Base-by-base conservation (phyloP, 2,113 vertebrate species). In the Mixornis gularis region DNA sequence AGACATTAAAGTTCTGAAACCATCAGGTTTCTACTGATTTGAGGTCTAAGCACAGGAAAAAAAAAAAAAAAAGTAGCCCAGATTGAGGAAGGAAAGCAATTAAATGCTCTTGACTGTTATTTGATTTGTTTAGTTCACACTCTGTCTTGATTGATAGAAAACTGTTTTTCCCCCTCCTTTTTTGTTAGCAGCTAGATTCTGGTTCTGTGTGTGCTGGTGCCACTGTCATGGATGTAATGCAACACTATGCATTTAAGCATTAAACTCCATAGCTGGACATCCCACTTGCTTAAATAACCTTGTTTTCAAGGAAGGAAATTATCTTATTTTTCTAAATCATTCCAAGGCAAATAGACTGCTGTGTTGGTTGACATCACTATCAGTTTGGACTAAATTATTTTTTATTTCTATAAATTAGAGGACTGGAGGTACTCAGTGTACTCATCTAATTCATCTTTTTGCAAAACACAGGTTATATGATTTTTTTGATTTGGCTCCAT, bases 401-500 rank as follows among this genome's bases (percentile, higher is more conserved):
- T 93, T 76, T 29, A 73, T 73, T 94, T 90, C 52, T 40, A 68
- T 55, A 86, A 80, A 84, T 78, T 69, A 88, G 29, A 60, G n/a
- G 19, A 81, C 44, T 76, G 30, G 30, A 93, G 12, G 53, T 91
- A 87, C 19, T 64, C 36, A 13, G 16, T 65, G 84, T 79, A 72
- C 52, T 87, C 44, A 65, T 74, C 24, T 81, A 93, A 87, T 89
- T 91, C 3, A 71, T 81, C 44, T 51, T 87, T 86, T 68, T 82
- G 40, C 22, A 53, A 68, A 92, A 85, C 44, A 76, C 10, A 76
- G 17, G 32, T 93, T 78, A 79, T 59, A 60, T 19, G n/a, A 84
- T 38, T 89, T 65, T 80, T 84, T 49, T 89, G 52, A 80, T 80
- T 81, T 79, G 6, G 66, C 82, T 93, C 87, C n/a, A 53, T 91